These are phyloP conservation scores for Solenopsis fugax DNA, from an alignment of 1,140 invertebrate genomes.

Conservation along the genomic window DNA sequence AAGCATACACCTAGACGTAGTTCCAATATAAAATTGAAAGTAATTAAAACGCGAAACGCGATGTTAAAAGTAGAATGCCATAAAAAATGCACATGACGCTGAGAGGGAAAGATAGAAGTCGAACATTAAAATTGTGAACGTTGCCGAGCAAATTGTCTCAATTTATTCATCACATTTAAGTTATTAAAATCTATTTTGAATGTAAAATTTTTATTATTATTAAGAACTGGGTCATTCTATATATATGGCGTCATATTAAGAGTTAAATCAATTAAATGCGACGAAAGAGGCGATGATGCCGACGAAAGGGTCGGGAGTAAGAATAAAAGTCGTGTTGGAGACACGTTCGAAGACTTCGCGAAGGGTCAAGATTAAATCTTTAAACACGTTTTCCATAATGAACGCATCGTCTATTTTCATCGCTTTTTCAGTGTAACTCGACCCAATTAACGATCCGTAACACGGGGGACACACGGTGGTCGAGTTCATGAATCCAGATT, in stretches of 20 bases:
- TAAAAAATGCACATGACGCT: background rate
- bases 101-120: background rate
- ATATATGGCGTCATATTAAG: conserved; percentile 3
- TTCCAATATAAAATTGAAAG: background rate
- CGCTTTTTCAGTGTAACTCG: conserved; percentile 19
- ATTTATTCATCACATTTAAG: background rate
- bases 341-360: background rate
- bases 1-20: background rate
- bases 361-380: conserved; percentile 43
- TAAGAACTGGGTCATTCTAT: background rate
- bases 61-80: background rate
- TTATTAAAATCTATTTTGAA: background rate
- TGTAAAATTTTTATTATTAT: conserved; percentile 15
- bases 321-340: background rate
- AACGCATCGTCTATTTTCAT: conserved; percentile 8
- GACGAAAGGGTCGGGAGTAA: background rate
- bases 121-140: background rate
- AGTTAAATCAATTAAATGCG: background rate
- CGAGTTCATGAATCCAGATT: conserved; percentile 19
- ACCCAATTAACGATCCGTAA: conserved; percentile 36
- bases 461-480: background rate
- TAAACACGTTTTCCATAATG: conserved; percentile 12
- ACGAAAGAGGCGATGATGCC: background rate
- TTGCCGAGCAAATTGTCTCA: background rate
- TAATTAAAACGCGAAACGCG: background rate